phyloP scores from a whole-genome alignment of 2,888 invertebrate species.

The Orthonychiurus folsomi region DNA sequence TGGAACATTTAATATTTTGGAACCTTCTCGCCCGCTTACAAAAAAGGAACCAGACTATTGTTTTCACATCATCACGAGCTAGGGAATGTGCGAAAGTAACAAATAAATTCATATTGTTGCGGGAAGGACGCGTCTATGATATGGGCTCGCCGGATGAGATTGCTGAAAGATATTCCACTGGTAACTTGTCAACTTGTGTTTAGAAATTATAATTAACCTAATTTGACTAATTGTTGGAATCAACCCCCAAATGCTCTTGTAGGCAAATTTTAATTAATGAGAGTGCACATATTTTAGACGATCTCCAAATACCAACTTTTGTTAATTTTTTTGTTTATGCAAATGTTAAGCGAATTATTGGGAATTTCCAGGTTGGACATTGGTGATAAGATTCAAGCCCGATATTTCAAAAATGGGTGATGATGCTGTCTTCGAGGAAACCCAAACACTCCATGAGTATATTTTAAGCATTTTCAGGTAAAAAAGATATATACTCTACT shows the following conservation, averaged over 20 bases:
- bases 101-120: conserved; percentile 23
- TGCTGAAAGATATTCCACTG: conserved; percentile 20
- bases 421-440: not conserved
- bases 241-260: no score
- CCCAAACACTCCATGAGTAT: not conserved
- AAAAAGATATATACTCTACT: not conserved
- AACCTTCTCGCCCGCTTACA: not conserved
- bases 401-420: not conserved
- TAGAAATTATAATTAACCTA: no score
- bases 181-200: no score
- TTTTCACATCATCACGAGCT: conserved; percentile 22
- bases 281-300: no score
- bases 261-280: no score
- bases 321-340: no score
- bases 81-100: conserved; percentile 20
- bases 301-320: no score
- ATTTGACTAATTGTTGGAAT: no score
- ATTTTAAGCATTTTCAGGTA: not conserved
- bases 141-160: conserved; percentile 22
- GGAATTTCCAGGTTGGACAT: conserved; percentile 15
- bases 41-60: conserved; percentile 14
- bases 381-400: not conserved
- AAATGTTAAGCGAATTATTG: not conserved
- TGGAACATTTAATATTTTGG: not conserved
- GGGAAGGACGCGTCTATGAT: conserved; percentile 19